Base-by-base conservation (phyloP, 2,888 invertebrate species). In the Lamproptera curius region DNA sequence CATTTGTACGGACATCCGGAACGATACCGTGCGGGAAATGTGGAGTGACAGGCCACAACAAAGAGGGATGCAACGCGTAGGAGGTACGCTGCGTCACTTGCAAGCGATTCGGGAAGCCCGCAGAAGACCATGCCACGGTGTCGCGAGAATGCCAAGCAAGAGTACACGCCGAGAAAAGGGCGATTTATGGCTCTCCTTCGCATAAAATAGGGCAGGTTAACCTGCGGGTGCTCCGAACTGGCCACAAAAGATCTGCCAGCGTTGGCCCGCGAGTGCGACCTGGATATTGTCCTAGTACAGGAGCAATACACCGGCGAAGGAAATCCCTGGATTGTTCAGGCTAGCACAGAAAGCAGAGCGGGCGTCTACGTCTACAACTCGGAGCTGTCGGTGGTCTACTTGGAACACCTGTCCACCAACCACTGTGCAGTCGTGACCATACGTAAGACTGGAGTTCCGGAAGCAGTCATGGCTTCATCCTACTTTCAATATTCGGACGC, bases 201-300 rank as follows among this genome's bases (percentile, higher is more conserved):
- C 36, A 2, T n/a, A 17, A 2, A 16, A 17, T 9, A 11, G 17
- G n/a, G 15, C 15, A 10, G 11, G 6, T 10, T 28, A 28, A 16
- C 2, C 2, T 2, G 2, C 11, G 4, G 9, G 2, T 57, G 62
- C 0, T 56, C 58, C 0, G 46, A 31, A 6, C 13, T 39, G 0
- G 63, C 64, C 0, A 63, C 61, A 0, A 28, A 0, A 11, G 31
- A 31, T 5, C 31, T 31, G 9, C 55, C 54, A 0, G 41, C 34
- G 0, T 1, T 63, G 0, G 55, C 59, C 0, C 10, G 9, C 0
- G 48, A 51, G 1, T 13, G 33, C 0, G 31, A 26, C 0, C 28
- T 65, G 0, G 62, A 62, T 5, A 6, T 63, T 1, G 44, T 57
- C 0, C 56, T 65, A 28, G 62, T 9, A 2, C 28, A 28, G n/a